Conservation (phyloP, 2,113 vertebrate genomes). For the Mesembrinibis cayennensis region DNA sequence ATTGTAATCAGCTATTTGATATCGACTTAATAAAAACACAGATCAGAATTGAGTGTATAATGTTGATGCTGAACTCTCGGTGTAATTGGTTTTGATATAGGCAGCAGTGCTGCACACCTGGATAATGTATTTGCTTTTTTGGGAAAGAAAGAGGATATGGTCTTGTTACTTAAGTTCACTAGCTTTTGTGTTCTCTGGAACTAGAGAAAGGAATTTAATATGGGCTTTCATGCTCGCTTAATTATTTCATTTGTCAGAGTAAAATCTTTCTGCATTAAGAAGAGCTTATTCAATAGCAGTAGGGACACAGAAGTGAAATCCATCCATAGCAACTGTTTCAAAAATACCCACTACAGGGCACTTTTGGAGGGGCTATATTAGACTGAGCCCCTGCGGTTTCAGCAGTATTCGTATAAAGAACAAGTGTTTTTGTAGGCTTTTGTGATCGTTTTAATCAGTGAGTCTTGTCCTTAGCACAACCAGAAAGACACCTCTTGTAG, state of each 20-base stretch:
- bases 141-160: neutral
- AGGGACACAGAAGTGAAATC: neutral
- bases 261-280: neutral
- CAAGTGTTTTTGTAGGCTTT: neutral
- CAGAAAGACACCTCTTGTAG: neutral
- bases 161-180: neutral
- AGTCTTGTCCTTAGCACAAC: neutral
- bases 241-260: neutral
- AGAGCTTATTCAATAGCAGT: neutral
- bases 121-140: neutral
- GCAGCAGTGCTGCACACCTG: neutral
- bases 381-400: neutral
- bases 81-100: neutral
- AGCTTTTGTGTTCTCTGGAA: neutral
- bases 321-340: neutral
- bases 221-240: neutral
- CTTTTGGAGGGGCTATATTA: neutral
- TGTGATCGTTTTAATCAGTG: neutral
- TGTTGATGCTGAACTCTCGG: neutral
- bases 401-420: neutral
- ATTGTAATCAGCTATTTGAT: neutral
- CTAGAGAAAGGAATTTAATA: neutral
- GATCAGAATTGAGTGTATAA: neutral
- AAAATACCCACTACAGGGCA: accelerated
- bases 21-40: neutral